phyloP scores from a whole-genome alignment of 1,140 invertebrate species.

The Cataglyphis hispanica region DNA sequence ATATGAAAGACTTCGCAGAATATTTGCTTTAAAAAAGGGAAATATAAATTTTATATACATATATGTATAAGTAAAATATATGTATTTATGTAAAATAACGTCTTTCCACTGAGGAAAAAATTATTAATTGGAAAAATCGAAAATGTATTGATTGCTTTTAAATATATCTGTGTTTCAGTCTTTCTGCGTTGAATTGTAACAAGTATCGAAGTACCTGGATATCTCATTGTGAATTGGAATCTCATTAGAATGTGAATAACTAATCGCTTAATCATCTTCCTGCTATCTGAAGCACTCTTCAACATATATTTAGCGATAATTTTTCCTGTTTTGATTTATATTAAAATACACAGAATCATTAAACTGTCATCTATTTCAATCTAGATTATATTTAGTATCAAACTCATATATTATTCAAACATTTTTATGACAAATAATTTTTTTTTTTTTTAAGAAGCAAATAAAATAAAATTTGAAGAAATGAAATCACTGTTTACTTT shows the following conservation, averaged over 20 bases:
- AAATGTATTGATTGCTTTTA: not conserved
- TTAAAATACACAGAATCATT: slow-evolving; percentile 19
- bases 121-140: not conserved
- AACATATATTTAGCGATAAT: not conserved
- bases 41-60: not conserved
- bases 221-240: too few species aligned
- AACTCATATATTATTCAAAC: not conserved
- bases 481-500: not conserved
- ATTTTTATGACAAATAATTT: not conserved
- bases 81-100: not conserved
- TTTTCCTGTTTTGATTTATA: slow-evolving; percentile 6
- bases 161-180: not conserved
- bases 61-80: not conserved
- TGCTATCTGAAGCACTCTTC: not conserved
- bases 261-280: slow-evolving; percentile 12
- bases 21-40: not conserved
- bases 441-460: not conserved
- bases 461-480: not conserved
- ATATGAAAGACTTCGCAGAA: too few species aligned
- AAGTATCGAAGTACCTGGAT: not conserved
- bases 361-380: not conserved
- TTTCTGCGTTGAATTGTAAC: not conserved
- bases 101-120: not conserved
- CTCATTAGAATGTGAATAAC: not conserved
- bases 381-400: not conserved